Evolutionary conservation across 2,797 vertebrate species (phyloP).

Genomic region (Lacerta agilis): DNA sequence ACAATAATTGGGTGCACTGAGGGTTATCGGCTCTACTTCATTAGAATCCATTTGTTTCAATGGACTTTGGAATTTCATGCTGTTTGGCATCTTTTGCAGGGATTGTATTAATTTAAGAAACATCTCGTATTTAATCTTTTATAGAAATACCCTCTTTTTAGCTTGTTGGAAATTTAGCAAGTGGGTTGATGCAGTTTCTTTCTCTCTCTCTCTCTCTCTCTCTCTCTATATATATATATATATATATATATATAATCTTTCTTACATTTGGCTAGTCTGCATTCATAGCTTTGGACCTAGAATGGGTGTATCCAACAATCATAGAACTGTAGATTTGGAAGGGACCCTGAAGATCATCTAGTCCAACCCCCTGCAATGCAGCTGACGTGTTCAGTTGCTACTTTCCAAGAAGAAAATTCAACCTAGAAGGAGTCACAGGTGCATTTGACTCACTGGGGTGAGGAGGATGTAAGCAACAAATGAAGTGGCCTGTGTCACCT

Average conservation of each 20-base stretch:
- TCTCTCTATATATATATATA: too few species aligned
- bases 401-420: neutral
- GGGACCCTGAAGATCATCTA: too few species aligned
- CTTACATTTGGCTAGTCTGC: slow-evolving; percentile 15
- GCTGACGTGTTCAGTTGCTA: slow-evolving; percentile 1
- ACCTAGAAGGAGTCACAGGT: neutral
- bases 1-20: slow-evolving; percentile 25
- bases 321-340: too few species aligned
- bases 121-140: neutral
- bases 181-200: neutral
- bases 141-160: neutral
- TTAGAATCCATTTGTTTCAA: slow-evolving; percentile 49
- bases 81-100: neutral
- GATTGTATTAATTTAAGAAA: slow-evolving; percentile 18
- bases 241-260: slow-evolving; percentile 21
- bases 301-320: too few species aligned
- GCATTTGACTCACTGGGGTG: neutral
- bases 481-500: neutral
- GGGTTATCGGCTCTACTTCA: slow-evolving; percentile 36
- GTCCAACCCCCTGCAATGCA: too few species aligned
- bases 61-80: slow-evolving; percentile 27
- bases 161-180: slow-evolving; percentile 21
- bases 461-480: neutral
- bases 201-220: too few species aligned
- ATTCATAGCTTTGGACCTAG: slow-evolving; percentile 19